Percentiles rank a stretch among this genome's conserved stretches.
These are phyloP conservation scores for Acleris cristana DNA, from an alignment of 2,888 invertebrate species.

Conservation along the genomic window DNA sequence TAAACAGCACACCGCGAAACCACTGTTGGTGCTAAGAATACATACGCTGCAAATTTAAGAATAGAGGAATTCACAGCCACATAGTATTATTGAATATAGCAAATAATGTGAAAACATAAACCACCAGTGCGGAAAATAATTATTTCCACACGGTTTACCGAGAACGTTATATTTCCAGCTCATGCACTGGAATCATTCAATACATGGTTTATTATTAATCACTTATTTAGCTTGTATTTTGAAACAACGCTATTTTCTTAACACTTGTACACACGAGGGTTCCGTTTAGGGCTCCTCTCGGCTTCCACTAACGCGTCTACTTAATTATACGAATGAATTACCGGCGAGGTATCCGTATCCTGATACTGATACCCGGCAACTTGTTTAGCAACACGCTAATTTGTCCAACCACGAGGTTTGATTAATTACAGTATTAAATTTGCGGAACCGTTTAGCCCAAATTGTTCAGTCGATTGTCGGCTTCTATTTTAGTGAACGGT, in stretches of 20 bases:
- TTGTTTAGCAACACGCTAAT: constrained; percentile 28
- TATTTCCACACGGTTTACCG: too few species aligned
- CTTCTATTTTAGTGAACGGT: background rate
- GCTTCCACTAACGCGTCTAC: constrained; percentile 42
- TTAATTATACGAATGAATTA: constrained; percentile 50
- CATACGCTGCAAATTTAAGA: too few species aligned
- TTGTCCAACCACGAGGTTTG: constrained; percentile 28
- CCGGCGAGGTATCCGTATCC: constrained; percentile 24
- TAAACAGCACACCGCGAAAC: too few species aligned
- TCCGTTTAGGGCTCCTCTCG: constrained; percentile 16
- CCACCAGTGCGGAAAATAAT: too few species aligned
- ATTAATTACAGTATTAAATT: constrained; percentile 34
- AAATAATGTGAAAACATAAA: too few species aligned
- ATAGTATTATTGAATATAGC: too few species aligned
- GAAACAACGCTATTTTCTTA: constrained; percentile 7
- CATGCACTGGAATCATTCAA: too few species aligned
- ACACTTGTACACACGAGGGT: constrained; percentile 3
- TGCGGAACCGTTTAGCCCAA: constrained; percentile 18
- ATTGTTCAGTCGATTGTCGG: constrained; percentile 15
- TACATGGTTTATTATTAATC: background rate
- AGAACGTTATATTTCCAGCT: too few species aligned
- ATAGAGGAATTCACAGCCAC: too few species aligned
- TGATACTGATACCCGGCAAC: constrained; percentile 21
- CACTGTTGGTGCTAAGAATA: too few species aligned
- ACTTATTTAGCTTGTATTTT: background rate